phyloP scores from a whole-genome alignment of 2,113 vertebrate species.

The Oplegnathus fasciatus region DNA sequence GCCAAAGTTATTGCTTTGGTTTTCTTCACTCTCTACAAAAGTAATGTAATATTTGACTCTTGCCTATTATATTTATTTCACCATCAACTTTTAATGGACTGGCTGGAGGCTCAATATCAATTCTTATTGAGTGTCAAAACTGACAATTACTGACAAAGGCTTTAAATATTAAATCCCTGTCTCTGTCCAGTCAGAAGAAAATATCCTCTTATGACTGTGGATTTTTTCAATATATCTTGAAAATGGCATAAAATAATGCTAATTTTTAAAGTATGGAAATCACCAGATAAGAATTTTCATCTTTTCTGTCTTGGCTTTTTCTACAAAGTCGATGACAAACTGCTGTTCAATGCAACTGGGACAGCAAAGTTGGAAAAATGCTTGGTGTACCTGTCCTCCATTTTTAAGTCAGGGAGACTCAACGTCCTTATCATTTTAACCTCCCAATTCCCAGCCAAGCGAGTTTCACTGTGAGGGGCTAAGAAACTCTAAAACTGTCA shows the following conservation, averaged over 20 bases:
- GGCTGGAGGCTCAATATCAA: neutral
- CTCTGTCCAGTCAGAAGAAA: neutral
- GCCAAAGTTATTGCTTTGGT: neutral
- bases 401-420: neutral
- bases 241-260: neutral
- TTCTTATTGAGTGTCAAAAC: neutral
- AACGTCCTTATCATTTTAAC: constrained; percentile 28
- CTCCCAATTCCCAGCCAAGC: constrained; percentile 14
- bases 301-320: neutral
- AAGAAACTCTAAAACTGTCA: constrained; percentile 61
- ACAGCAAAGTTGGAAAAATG: neutral
- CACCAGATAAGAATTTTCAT: neutral
- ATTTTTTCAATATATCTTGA: neutral
- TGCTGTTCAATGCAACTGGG: neutral
- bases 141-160: neutral
- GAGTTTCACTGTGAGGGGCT: constrained; percentile 6
- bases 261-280: neutral
- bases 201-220: neutral
- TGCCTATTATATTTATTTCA: too few relatives aligned
- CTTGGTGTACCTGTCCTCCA: neutral
- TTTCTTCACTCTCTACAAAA: neutral
- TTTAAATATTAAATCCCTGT: neutral
- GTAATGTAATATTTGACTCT: neutral
- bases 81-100: neutral
- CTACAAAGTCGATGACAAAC: neutral